Evolutionary conservation across 2,797 vertebrate species (phyloP).

Genomic region (Fistularia tabacaria): DNA sequence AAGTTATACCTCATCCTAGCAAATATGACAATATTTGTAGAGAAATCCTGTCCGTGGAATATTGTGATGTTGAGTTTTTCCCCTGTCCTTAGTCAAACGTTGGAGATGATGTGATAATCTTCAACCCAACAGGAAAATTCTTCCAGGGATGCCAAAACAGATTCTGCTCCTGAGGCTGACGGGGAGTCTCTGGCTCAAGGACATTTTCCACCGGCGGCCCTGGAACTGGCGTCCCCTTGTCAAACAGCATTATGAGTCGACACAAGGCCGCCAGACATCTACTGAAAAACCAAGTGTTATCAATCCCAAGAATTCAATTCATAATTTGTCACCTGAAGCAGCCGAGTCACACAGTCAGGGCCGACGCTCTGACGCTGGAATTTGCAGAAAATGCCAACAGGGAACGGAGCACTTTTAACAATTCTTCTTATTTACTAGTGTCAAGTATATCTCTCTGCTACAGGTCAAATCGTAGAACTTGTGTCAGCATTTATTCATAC

Average conservation of each 20-base stretch:
- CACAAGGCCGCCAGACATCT: not conserved
- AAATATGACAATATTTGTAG: too few species aligned
- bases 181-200: slow-evolving; percentile 15
- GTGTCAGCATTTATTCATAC: too few species aligned
- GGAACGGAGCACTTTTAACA: slow-evolving; percentile 16
- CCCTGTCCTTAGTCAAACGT: too few species aligned
- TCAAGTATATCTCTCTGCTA: too few species aligned
- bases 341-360: too few species aligned
- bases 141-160: slow-evolving; percentile 28
- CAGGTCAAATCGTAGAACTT: too few species aligned
- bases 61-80: too few species aligned
- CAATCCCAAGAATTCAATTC: not conserved
- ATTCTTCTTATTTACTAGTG: not conserved
- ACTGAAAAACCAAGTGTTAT: not conserved
- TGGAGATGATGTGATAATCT: slow-evolving; percentile 34
- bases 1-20: too few species aligned
- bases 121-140: slow-evolving; percentile 29
- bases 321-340: too few species aligned
- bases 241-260: slow-evolving; percentile 6
- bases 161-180: slow-evolving; percentile 6
- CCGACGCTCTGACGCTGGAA: too few species aligned
- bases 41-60: too few species aligned
- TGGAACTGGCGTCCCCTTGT: slow-evolving; percentile 1
- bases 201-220: not conserved
- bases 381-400: slow-evolving; percentile 2